Base-by-base conservation (phyloP, 2,888 invertebrate genomes). In the Epirrhoe alternata region DNA sequence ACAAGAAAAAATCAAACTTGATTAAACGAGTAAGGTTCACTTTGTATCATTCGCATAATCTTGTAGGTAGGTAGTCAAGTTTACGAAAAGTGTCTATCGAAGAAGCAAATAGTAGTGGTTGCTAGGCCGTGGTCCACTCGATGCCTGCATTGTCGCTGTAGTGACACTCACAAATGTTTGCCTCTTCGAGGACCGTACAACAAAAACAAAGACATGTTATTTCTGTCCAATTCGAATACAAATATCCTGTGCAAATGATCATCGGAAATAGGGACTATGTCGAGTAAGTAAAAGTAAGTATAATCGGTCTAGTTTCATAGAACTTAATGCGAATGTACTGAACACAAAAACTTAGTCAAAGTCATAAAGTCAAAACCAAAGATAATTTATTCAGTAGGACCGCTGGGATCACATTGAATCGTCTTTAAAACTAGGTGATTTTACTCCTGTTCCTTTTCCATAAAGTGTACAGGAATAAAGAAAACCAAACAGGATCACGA, bases 101-200 rank as follows among this genome's bases (percentile, higher is more conserved):
- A n/a, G 33, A 69, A 72, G 64, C 81, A 77, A 79, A 77, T 84
- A 74, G 82, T 85, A 83, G 80, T 62, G 78, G 80, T 61, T 57
- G 61, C 72, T 73, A 75, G 75, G 64, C 45, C 56, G 78, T 77
- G 76, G 76, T 78, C 83, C 86, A 85, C 85, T 86, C 82, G 75
- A 83, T 78, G 81, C 80, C 80, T 83, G 85, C 80, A 84, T 87
- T 87, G 87, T 88, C 84, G 79, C 76, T 85, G 80, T 83, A 86
- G 84, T 85, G 86, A 87, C 85, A 85, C 87, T 87, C 85, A 82
- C 85, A 86, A 86, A 85, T 88, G 86, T 89, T 88, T 88, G 84
- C 83, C 86, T 85, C 86, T 88, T 81, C 79, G 69, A 66, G 65
- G 66, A 63, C 61, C 65, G 69, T 68, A 63, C 66, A 55, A 69